Percentiles rank a stretch among this genome's conserved stretches.
Evolutionary conservation across 2,888 invertebrate genomes (phyloP).

Genomic region (Diaphora mendica): DNA sequence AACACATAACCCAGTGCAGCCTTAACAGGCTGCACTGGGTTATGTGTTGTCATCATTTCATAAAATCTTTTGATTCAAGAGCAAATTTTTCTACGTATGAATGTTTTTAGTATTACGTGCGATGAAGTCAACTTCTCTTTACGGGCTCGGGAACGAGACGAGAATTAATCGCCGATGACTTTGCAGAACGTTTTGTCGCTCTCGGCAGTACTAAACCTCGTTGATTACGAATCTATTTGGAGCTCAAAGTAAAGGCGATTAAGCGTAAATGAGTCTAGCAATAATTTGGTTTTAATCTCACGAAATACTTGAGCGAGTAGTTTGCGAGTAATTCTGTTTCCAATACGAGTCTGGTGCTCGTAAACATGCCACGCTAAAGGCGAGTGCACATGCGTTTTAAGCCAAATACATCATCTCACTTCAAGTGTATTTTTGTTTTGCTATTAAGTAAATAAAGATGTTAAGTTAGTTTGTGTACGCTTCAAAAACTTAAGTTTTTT

Average conservation of each 20-base stretch:
- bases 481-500: too few relatives aligned
- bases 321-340: conserved; percentile 9
- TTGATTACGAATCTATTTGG: conserved; percentile 1
- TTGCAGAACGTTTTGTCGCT: conserved; percentile 5
- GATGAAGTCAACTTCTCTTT: neutral
- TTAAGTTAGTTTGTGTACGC: too few relatives aligned
- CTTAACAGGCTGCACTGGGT: too few relatives aligned
- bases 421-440: neutral
- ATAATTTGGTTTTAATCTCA: conserved; percentile 14
- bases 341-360: conserved; percentile 1
- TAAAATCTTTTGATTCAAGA: neutral
- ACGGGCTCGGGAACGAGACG: neutral
- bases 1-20: too few relatives aligned
- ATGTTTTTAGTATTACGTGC: neutral
- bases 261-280: conserved; percentile 8
- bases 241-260: conserved; percentile 16
- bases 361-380: neutral
- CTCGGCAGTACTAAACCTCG: neutral
- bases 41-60: neutral
- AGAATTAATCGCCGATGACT: conserved; percentile 8
- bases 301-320: neutral
- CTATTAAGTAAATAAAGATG: too few relatives aligned
- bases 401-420: neutral
- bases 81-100: neutral
- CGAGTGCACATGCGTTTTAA: neutral